phyloP scores from a whole-genome alignment of 2,888 invertebrate genomes.

The Tyria jacobaeae region DNA sequence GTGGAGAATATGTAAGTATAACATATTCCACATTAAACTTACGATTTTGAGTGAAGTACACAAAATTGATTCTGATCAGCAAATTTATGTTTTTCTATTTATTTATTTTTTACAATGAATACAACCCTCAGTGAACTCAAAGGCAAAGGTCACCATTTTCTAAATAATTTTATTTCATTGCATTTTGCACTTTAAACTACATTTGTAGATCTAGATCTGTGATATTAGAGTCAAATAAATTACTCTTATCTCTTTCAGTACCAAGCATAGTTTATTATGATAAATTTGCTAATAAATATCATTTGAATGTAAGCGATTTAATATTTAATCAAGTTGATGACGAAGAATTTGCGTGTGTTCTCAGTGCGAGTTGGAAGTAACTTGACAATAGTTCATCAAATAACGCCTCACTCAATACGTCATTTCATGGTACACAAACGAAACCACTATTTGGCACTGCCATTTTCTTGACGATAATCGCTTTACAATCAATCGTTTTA shows the following conservation, averaged over 20 bases:
- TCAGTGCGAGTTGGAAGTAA: slow-evolving; percentile 56
- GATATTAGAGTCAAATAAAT: background rate
- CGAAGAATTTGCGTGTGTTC: slow-evolving; percentile 25
- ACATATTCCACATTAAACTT: background rate
- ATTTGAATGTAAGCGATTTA: background rate
- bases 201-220: background rate
- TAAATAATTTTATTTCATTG: no score
- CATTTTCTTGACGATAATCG: slow-evolving; percentile 67
- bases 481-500: slow-evolving; percentile 55
- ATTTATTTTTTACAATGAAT: no score
- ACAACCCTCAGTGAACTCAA: background rate
- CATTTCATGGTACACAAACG: slow-evolving; percentile 71
- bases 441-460: slow-evolving; percentile 74
- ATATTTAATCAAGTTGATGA: no score
- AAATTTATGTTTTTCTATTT: background rate
- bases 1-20: background rate
- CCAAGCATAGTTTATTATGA: background rate
- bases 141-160: background rate
- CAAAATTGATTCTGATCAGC: background rate
- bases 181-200: no score
- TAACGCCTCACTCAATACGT: slow-evolving; percentile 58
- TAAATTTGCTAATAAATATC: no score
- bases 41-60: background rate
- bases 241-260: background rate
- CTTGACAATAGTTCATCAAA: slow-evolving; percentile 76